Conservation (phyloP, 1,140 invertebrate species). For the Physella acuta region DNA sequence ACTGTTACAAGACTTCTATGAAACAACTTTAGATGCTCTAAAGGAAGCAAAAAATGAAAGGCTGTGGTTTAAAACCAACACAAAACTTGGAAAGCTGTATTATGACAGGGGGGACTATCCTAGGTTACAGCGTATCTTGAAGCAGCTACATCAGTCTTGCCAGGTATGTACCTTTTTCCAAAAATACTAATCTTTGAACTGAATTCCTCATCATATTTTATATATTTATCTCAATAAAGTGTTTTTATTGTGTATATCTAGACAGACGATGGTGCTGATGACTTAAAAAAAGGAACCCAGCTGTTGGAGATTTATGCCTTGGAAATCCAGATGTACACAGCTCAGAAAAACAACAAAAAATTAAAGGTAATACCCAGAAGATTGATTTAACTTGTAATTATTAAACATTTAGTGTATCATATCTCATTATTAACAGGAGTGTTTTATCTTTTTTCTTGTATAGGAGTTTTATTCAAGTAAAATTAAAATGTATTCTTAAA, state of each 20-base stretch:
- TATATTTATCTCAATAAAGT: no score
- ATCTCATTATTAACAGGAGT: no score
- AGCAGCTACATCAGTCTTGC: constrained; percentile 95
- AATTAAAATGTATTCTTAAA: no score
- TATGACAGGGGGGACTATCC: constrained; percentile 94
- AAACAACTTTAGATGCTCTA: constrained; percentile 95
- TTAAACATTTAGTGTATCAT: no score
- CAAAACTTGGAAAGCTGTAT: constrained; percentile 97
- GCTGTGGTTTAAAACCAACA: constrained; percentile 99
- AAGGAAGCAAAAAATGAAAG: constrained; percentile 98
- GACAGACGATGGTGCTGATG: constrained; percentile 99
- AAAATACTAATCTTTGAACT: no score
- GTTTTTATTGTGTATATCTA: no score
- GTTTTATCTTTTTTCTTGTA: no score
- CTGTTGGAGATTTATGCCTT: constrained; percentile 97
- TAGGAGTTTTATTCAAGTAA: no score
- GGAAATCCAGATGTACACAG: constrained; percentile 99
- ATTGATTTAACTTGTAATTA: no score
- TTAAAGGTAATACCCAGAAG: constrained; percentile 79
- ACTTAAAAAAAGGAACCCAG: constrained; percentile 98
- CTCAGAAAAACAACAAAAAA: constrained; percentile 99
- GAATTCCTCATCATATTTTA: no score
- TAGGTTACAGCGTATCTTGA: constrained; percentile 93
- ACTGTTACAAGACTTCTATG: constrained; percentile 98
- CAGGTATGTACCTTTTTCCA: constrained; percentile 69